Evolutionary conservation across 1,140 invertebrate genomes (phyloP).

Genomic region (Drosophila ohnishii): DNA sequence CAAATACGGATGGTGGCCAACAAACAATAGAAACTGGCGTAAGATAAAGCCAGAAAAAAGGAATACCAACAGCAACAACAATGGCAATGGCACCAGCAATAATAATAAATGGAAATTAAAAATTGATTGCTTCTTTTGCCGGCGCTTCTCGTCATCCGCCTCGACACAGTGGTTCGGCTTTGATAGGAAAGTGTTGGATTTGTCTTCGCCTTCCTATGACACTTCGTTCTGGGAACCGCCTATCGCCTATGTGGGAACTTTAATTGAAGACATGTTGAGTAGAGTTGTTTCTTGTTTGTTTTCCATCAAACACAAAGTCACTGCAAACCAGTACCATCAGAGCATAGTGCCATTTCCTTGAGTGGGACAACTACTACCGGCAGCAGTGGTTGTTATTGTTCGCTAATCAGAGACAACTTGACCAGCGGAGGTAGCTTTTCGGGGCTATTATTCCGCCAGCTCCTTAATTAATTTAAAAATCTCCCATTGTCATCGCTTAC

Average conservation of each 20-base stretch:
- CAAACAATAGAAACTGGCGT: slow-evolving; percentile 56
- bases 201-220: not conserved
- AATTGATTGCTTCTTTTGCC: slow-evolving; percentile 71
- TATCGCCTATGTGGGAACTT: slow-evolving; percentile 16
- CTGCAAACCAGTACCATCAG: not conserved
- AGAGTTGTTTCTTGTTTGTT: not conserved
- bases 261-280: not conserved
- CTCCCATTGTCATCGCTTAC: slow-evolving; percentile 39
- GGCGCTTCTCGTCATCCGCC: slow-evolving; percentile 59
- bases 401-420: slow-evolving; percentile 78
- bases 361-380: slow-evolving; percentile 16
- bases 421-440: slow-evolving; percentile 38
- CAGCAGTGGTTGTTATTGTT: slow-evolving; percentile 29
- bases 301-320: slow-evolving; percentile 11
- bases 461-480: slow-evolving; percentile 52
- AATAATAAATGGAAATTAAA: slow-evolving; percentile 69
- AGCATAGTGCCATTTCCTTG: slow-evolving; percentile 21
- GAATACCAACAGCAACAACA: slow-evolving; percentile 29
- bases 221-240: slow-evolving; percentile 15
- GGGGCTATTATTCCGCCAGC: slow-evolving; percentile 19
- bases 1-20: slow-evolving; percentile 32
- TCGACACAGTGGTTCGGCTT: slow-evolving; percentile 40
- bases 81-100: slow-evolving; percentile 40
- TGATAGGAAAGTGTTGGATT: slow-evolving; percentile 30
- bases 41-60: slow-evolving; percentile 34